Conservation (phyloP, 1,140 invertebrate species). For the Berghia stephanieae region DNA sequence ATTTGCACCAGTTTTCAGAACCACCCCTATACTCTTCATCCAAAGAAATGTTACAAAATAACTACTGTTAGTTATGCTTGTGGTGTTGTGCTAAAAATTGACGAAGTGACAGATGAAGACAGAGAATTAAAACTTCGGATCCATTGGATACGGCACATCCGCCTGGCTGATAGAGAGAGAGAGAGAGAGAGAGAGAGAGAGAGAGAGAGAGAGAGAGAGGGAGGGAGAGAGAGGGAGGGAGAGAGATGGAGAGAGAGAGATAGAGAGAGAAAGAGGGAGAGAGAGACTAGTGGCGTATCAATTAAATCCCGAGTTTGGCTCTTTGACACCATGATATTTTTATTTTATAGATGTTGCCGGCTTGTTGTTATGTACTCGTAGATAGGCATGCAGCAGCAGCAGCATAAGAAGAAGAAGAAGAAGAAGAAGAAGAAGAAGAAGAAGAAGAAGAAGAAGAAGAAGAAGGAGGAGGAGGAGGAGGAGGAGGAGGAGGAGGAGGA, state of each 20-base stretch:
- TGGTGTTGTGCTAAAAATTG: neutral
- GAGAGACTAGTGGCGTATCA: conserved; percentile 4
- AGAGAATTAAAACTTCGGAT: too few relatives aligned
- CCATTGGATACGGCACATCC: too few relatives aligned
- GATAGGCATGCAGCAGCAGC: neutral
- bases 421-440: neutral
- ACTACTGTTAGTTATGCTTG: neutral
- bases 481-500: neutral
- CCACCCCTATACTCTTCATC: neutral
- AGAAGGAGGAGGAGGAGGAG: neutral
- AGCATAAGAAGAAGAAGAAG: neutral
- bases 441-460: neutral
- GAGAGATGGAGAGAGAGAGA: neutral
- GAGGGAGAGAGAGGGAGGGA: neutral
- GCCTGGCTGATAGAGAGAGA: neutral
- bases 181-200: neutral
- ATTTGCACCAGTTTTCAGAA: neutral
- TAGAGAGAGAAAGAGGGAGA: conserved; percentile 8
- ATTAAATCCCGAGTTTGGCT: neutral
- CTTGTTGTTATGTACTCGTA: too few relatives aligned
- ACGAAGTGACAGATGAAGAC: neutral
- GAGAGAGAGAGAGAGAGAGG: neutral
- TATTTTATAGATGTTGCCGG: neutral
- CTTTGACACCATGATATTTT: neutral
- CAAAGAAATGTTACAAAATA: neutral